Percentiles rank a stretch among this genome's conserved stretches.
Conservation (phyloP, 2,888 invertebrate species). For the Dicranocentrus wangi region DNA sequence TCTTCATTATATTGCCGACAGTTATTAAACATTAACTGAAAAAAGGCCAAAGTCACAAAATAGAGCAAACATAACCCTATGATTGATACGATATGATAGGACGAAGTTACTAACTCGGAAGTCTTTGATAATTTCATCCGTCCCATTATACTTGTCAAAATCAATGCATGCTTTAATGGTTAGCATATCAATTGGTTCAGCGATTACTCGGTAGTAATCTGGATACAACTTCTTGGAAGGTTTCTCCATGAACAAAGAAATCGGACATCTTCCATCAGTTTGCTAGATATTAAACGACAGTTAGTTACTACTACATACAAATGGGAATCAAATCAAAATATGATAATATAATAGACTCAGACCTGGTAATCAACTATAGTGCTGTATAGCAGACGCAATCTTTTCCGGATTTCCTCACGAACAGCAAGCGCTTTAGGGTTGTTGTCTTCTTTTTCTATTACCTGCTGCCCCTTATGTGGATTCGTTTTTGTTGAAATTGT, state of each 20-base stretch:
- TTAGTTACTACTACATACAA: background rate
- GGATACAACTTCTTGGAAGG: slow-evolving; percentile 96
- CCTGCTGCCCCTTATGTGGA: slow-evolving; percentile 44
- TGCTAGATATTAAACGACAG: slow-evolving; percentile 42
- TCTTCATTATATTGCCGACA: slow-evolving; percentile 98
- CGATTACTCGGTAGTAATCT: slow-evolving; percentile 95
- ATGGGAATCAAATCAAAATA: background rate
- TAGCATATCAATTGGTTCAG: slow-evolving; percentile 94
- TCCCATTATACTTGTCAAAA: slow-evolving; percentile 79
- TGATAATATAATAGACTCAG: slow-evolving; percentile 73
- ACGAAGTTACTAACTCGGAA: slow-evolving; percentile 77
- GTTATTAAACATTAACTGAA: slow-evolving; percentile 94
- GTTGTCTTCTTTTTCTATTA: slow-evolving; percentile 74
- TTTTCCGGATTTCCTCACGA: slow-evolving; percentile 80
- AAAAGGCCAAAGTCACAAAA: too few relatives aligned
- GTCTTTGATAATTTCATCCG: slow-evolving; percentile 80
- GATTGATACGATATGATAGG: too few relatives aligned
- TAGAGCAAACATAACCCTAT: too few relatives aligned
- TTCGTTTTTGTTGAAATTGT: slow-evolving; percentile 46
- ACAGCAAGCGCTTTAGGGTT: slow-evolving; percentile 76
- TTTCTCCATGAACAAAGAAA: slow-evolving; percentile 95
- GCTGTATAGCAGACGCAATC: slow-evolving; percentile 87
- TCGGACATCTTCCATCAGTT: slow-evolving; percentile 86
- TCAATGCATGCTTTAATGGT: slow-evolving; percentile 94
- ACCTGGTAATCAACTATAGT: slow-evolving; percentile 82